Percentiles rank a stretch among this genome's conserved stretches.
Evolutionary conservation across 2,113 vertebrate species (phyloP).

Genomic region (Psammodynastes pulverulentus): DNA sequence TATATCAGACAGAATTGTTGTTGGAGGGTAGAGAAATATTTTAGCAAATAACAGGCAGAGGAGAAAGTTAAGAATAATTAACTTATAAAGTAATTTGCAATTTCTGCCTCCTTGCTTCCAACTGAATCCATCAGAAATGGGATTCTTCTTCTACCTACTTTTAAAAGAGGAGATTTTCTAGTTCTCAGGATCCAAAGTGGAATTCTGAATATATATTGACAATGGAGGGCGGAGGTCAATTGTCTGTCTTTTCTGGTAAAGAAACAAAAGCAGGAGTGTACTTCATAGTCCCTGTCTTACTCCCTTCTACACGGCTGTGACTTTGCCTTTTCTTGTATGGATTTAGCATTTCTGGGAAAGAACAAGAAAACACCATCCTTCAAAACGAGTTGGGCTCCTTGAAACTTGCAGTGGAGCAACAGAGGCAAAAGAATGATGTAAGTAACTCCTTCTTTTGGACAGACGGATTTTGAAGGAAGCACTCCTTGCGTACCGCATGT

Average conservation of each 20-base stretch:
- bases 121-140: background rate
- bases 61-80: background rate
- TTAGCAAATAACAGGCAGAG: background rate
- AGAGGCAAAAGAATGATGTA: constrained; percentile 97
- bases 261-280: background rate
- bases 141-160: background rate
- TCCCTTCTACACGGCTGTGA: background rate
- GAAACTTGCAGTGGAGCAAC: constrained; percentile 85
- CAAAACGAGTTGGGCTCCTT: constrained; percentile 77
- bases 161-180: background rate
- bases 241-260: background rate
- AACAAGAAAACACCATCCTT: constrained; percentile 76
- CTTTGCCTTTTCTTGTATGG: constrained; percentile 16
- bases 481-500: background rate
- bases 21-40: background rate
- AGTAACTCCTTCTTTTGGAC: constrained; percentile 59
- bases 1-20: background rate
- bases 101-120: background rate
- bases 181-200: background rate
- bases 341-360: constrained; percentile 84
- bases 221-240: background rate
- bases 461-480: background rate
- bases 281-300: background rate
- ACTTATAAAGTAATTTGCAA: background rate
- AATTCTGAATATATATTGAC: background rate